A percentile compares a stretch with the other conserved stretches of the same genome.
phyloP scores from a whole-genome alignment of 2,888 invertebrate species.

The Cistogaster globosa region DNA sequence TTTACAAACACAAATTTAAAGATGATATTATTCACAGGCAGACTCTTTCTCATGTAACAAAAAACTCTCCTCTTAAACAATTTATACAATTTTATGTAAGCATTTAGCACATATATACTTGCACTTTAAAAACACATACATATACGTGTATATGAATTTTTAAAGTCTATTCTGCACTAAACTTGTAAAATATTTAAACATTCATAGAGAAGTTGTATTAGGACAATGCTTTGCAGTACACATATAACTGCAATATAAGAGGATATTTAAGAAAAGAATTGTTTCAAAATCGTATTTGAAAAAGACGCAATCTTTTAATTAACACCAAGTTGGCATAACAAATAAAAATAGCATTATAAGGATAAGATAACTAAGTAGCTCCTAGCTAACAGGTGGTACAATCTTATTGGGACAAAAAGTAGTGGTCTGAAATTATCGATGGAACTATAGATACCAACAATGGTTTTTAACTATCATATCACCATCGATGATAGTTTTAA shows the following conservation, averaged over 20 bases:
- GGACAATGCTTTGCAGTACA: not conserved
- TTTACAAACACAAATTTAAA: conserved; percentile 2
- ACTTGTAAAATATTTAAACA: conserved; percentile 65
- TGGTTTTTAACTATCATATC: no score
- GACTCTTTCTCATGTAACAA: not conserved
- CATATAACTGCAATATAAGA: conserved; percentile 4
- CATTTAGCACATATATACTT: not conserved
- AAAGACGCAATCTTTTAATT: conserved; percentile 61
- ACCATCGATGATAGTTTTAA: no score
- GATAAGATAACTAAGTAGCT: not conserved
- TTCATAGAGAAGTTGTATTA: not conserved
- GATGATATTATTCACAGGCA: conserved; percentile 6
- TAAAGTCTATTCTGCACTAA: not conserved
- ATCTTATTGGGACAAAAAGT: no score
- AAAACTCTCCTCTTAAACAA: conserved; percentile 1
- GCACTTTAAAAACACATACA: not conserved
- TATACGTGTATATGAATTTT: no score
- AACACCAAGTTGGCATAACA: conserved; percentile 1
- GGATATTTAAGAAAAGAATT: not conserved
- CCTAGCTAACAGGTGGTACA: not conserved
- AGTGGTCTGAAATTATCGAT: no score
- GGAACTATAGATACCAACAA: no score
- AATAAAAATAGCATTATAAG: not conserved
- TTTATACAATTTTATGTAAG: not conserved
- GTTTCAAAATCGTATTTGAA: conserved; percentile 46